These are phyloP conservation scores for Dryoscopus gambensis DNA, from an alignment of 2,113 vertebrate species.

Conservation along the genomic window DNA sequence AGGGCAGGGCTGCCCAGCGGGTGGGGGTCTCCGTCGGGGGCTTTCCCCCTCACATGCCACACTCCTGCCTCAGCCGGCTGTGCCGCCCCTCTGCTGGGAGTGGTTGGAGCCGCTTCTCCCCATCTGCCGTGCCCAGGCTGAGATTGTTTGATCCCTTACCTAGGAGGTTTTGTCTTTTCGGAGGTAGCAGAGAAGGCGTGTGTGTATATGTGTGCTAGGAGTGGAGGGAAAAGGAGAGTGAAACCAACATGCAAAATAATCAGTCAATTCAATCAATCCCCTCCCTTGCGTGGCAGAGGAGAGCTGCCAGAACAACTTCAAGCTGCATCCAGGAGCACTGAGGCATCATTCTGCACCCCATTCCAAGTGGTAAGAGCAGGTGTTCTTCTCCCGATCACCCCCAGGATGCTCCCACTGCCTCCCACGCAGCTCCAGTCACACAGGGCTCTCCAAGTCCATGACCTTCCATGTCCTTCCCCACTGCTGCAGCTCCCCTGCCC, in stretches of 20 bases:
- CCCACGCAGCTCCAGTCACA: neutral
- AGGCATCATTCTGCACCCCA: neutral
- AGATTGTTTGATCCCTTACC: neutral
- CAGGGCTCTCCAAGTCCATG: neutral
- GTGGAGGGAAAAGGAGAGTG: neutral
- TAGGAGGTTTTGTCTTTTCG: neutral
- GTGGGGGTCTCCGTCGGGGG: neutral
- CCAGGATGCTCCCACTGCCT: neutral
- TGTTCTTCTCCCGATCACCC: neutral
- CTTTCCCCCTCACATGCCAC: neutral
- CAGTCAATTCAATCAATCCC: neutral
- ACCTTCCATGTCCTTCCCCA: neutral
- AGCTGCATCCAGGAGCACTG: rapidly evolving
- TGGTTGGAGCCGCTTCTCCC: neutral
- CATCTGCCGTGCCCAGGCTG: neutral
- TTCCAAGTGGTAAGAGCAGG: neutral
- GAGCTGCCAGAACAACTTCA: neutral
- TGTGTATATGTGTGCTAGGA: neutral
- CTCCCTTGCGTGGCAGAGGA: neutral
- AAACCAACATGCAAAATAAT: neutral
- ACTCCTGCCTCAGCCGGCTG: neutral
- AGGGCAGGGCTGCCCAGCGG: neutral
- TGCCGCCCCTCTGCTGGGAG: neutral
- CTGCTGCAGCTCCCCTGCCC: neutral
- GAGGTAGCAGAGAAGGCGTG: rapidly evolving